Evolutionary conservation across 37 sponge, comb jelly and placozoan genomes (phyloP), one percentile per base, ranked within the genome.

Genomic region (Bolinopsis microptera): DNA sequence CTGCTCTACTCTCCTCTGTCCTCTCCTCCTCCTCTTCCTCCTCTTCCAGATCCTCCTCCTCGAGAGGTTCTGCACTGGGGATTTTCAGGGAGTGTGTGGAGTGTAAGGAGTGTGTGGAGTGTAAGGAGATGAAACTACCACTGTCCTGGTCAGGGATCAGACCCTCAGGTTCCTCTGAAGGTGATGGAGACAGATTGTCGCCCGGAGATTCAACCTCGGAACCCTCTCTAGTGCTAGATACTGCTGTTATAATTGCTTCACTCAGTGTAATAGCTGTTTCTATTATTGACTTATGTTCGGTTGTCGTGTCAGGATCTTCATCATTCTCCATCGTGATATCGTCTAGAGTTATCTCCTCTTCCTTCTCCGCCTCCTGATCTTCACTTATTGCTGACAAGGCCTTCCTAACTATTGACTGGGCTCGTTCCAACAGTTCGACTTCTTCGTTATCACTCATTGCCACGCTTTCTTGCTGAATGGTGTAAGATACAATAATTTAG

Each of bases 1-100:
- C 61, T 8, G 34, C 90, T 86, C 90, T 86, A 1, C 48, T 86
- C 28, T 86, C 90, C 41, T 86, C 41, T 48, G 0, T 40, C 61
- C 36, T 38, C 90, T 86, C 90, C 90, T 24, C 61, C 90, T 40
- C 35, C 61, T 38, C 48, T 25, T 86, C 90, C 61, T 86, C 90
- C 90, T 86, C 90, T 5, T 86, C 90, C 61, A 22, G 48, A 1
- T 34, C 90, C 90, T 33, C 61, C 90, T 86, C 48, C 61, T 23
- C 75, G 2, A 72, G 31, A 5, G 75, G 26, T 21, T 72, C 61
- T 13, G 61, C 90, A 40, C 90, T 86, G 34, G 90, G 90, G 1
- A 86, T 86, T 13, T 48, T 48, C 61, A 48, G 61, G 61, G 61
- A 48, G 61, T 48, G 61, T 48, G 61, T 18, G 31, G 31, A 30